These are phyloP conservation scores for Echeneis naucrates DNA, from an alignment of 2,797 vertebrate species.

Conservation along the genomic window DNA sequence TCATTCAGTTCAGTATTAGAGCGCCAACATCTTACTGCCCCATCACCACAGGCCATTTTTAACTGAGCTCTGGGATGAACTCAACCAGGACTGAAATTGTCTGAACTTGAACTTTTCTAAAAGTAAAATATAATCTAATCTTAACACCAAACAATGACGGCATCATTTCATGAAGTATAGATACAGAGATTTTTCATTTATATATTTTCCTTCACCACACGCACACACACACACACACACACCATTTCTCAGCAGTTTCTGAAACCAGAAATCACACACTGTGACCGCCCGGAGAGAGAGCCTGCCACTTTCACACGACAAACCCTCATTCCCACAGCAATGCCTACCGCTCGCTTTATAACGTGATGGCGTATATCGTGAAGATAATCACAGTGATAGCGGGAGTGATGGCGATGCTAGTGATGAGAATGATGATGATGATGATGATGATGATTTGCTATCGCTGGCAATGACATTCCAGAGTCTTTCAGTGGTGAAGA, in stretches of 20 bases:
- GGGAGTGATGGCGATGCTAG: constrained; percentile 46
- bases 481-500: constrained; percentile 57
- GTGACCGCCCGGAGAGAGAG: constrained; percentile 32
- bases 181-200: no score
- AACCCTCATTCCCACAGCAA: constrained; percentile 41
- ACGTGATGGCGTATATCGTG: constrained; percentile 52
- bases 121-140: neutral
- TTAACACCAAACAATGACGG: no score
- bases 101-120: neutral
- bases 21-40: neutral
- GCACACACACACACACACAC: no score
- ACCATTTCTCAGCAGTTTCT: constrained; percentile 23
- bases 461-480: constrained; percentile 48
- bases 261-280: constrained; percentile 24
- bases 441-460: constrained; percentile 58
- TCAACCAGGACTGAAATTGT: neutral
- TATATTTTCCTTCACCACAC: constrained; percentile 8
- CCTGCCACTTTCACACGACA: constrained; percentile 51
- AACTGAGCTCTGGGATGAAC: neutral
- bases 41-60: neutral
- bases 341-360: constrained; percentile 43
- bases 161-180: no score
- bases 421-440: constrained; percentile 66
- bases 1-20: neutral
- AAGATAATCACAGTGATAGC: constrained; percentile 63